These are phyloP conservation scores for Anolis sagrei DNA, from an alignment of 2,113 vertebrate genomes.

Conservation along the genomic window DNA sequence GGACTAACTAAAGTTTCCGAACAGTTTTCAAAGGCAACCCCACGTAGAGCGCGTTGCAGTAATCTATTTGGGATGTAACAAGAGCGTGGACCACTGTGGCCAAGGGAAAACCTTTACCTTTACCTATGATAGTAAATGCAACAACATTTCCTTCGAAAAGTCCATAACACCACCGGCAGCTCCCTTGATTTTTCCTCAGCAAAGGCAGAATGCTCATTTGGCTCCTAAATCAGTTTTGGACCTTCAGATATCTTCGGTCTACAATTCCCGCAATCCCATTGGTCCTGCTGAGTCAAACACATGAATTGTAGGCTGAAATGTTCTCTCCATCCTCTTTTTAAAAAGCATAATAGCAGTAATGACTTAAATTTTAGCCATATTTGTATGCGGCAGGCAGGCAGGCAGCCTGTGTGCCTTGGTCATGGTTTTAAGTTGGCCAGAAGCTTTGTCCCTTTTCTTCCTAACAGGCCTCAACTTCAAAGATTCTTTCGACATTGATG, in stretches of 20 bases:
- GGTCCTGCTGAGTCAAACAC: too few relatives aligned
- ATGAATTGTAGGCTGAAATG: too few relatives aligned
- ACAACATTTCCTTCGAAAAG: too few relatives aligned
- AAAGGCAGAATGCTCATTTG: neutral
- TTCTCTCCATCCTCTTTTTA: too few relatives aligned
- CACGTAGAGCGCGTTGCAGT: too few relatives aligned
- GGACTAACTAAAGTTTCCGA: too few relatives aligned
- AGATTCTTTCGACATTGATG: constrained; percentile 66
- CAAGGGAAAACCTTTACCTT: too few relatives aligned
- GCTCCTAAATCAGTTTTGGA: neutral
- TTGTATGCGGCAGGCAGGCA: neutral
- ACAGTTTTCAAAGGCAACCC: too few relatives aligned
- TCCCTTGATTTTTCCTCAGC: neutral
- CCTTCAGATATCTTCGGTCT: neutral
- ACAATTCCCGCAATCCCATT: neutral
- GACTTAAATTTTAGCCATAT: neutral
- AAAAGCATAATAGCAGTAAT: neutral
- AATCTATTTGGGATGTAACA: too few relatives aligned
- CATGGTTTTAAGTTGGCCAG: neutral
- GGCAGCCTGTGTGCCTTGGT: neutral
- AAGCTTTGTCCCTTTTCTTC: constrained; percentile 25
- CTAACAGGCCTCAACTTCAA: constrained; percentile 75
- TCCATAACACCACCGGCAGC: too few relatives aligned
- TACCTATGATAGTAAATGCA: too few relatives aligned
- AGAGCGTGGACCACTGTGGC: too few relatives aligned